A percentile compares a stretch with the other conserved stretches of the same genome.
Evolutionary conservation across 2,888 invertebrate species (phyloP).

Genomic region (Melinaea menophilus): DNA sequence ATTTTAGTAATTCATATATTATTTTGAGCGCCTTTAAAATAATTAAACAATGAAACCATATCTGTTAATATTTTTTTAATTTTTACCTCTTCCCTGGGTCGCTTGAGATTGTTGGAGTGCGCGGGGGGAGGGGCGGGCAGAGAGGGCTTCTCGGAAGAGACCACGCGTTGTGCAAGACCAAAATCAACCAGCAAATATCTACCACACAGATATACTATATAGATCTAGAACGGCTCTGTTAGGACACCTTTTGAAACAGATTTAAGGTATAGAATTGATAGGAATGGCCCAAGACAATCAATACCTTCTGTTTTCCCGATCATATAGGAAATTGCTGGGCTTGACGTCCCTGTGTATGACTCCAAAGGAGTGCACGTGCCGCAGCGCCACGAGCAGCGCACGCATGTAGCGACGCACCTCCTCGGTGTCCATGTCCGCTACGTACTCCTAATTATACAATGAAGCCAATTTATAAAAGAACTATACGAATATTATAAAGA

Average conservation of each 20-base stretch:
- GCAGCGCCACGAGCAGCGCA: constrained; percentile 86
- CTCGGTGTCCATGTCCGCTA: constrained; percentile 80
- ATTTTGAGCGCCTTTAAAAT: too few species aligned
- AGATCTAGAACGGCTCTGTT: not conserved
- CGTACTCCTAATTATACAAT: constrained; percentile 80
- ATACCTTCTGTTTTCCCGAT: constrained; percentile 81
- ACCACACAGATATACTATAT: constrained; percentile 24
- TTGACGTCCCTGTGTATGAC: constrained; percentile 95
- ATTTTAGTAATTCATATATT: too few species aligned
- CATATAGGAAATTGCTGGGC: constrained; percentile 94
- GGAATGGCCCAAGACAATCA: not conserved
- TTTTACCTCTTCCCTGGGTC: constrained; percentile 45
- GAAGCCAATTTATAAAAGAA: too few species aligned
- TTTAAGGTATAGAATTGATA: too few species aligned
- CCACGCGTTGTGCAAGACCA: constrained; percentile 87
- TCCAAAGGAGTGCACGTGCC: constrained; percentile 88
- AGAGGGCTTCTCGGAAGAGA: constrained; percentile 35
- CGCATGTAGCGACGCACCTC: constrained; percentile 89
- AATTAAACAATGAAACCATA: too few species aligned
- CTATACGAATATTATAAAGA: too few species aligned
- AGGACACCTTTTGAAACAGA: not conserved
- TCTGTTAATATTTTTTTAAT: too few species aligned
- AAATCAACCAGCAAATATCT: constrained; percentile 92
- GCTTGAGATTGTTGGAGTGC: constrained; percentile 76
- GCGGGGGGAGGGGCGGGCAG: constrained; percentile 72